Percentiles rank a stretch among this genome's conserved stretches.
phyloP scores from a whole-genome alignment of 2,797 vertebrate species.

The Coccyzus lansbergi region DNA sequence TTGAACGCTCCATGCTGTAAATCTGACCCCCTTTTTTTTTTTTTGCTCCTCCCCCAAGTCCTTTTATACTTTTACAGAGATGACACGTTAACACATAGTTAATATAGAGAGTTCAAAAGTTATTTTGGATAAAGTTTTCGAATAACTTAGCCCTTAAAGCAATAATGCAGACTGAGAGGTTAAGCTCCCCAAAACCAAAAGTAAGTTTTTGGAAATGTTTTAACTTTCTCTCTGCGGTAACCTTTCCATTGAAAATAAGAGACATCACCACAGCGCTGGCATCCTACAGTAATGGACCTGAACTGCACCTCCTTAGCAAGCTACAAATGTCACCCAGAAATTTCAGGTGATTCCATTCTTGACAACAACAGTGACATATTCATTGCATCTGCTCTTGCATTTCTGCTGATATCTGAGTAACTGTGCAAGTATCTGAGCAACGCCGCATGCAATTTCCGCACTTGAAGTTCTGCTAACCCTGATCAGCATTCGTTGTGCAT shows the following conservation, averaged over 20 bases:
- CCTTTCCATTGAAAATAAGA: neutral
- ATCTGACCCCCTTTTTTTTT: neutral
- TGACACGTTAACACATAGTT: neutral
- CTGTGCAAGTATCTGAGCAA: rapidly evolving
- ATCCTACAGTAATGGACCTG: rapidly evolving
- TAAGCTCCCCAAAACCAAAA: neutral
- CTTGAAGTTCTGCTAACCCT: neutral
- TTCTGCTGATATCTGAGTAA: neutral
- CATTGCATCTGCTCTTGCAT: neutral
- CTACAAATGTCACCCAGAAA: neutral
- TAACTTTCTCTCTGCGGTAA: neutral
- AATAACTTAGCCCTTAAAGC: neutral
- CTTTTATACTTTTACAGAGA: neutral
- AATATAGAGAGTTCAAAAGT: neutral
- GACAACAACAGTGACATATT: rapidly evolving
- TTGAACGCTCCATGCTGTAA: neutral
- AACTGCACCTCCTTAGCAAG: rapidly evolving
- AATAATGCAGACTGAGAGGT: neutral
- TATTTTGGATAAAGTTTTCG: neutral
- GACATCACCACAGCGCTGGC: rapidly evolving
- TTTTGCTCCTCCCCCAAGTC: rapidly evolving
- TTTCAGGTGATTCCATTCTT: neutral
- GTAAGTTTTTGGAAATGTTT: neutral
- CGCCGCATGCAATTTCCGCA: rapidly evolving
- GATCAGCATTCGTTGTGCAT: neutral